Percentiles rank a stretch among this genome's conserved stretches.
phyloP scores from a whole-genome alignment of 2,113 vertebrate genomes.

The Oreochromis niloticus region DNA sequence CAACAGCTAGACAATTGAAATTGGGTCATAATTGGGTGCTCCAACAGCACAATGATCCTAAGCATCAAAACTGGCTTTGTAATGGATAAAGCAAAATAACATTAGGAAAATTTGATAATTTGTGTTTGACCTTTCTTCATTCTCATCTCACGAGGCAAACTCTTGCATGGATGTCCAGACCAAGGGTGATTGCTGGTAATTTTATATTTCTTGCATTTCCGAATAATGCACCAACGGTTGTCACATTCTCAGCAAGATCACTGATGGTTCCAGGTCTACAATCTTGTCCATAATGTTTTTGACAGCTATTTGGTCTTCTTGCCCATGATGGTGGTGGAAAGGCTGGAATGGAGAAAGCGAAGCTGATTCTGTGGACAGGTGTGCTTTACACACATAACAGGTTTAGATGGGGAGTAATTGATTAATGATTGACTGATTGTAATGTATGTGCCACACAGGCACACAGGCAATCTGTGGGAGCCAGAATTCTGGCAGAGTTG shows the following conservation, averaged over 20 bases:
- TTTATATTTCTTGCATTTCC: neutral
- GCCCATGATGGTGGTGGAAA: neutral
- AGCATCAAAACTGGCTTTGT: neutral
- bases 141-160: neutral
- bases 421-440: neutral
- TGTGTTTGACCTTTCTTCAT: neutral
- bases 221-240: neutral
- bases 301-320: neutral
- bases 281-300: neutral
- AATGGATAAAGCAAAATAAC: neutral
- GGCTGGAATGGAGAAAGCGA: neutral
- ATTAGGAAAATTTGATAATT: rapidly evolving
- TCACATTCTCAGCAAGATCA: neutral
- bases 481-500: neutral
- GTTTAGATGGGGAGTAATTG: neutral
- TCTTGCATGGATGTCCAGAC: neutral
- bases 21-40: neutral
- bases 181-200: neutral
- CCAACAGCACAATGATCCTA: neutral
- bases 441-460: neutral
- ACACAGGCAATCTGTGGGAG: neutral
- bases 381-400: neutral
- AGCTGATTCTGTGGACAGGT: neutral
- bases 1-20: neutral
- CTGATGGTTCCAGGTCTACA: neutral